A percentile compares a stretch with the other conserved stretches of the same genome.
phyloP scores from a whole-genome alignment of 2,888 invertebrate genomes.

The Pristionchus entomophagus region DNA sequence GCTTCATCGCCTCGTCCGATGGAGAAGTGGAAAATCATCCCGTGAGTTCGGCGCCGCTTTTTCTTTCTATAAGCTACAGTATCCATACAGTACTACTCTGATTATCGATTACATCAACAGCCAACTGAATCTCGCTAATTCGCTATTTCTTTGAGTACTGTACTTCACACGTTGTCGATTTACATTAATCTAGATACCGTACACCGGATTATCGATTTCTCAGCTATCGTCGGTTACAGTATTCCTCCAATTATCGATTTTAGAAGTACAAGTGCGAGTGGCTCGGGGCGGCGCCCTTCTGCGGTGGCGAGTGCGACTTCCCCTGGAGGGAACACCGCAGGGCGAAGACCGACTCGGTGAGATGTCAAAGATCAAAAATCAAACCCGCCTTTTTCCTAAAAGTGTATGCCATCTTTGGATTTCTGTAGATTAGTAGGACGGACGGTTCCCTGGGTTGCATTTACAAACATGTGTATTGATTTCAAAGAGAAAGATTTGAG shows the following conservation, averaged over 20 bases:
- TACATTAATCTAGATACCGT: background rate
- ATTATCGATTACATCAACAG: background rate
- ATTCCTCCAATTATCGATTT: background rate
- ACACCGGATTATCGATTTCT: background rate
- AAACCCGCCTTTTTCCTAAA: no score
- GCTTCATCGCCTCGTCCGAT: background rate
- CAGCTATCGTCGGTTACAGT: no score
- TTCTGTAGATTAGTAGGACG: no score
- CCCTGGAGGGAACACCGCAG: background rate
- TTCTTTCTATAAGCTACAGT: no score
- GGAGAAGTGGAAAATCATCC: no score
- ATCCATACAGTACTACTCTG: no score
- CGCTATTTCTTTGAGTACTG: background rate
- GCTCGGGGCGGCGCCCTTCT: constrained; percentile 6
- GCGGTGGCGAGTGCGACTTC: background rate
- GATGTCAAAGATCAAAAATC: background rate
- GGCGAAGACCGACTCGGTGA: background rate
- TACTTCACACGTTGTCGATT: background rate
- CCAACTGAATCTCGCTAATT: no score
- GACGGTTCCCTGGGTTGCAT: no score
- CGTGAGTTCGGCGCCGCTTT: background rate
- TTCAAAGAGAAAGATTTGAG: background rate
- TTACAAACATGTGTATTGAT: no score
- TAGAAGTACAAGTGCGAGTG: background rate
- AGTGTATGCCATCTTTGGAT: no score